Conservation (phyloP, 2,888 invertebrate species). For the Ecliptopera silaceata region DNA sequence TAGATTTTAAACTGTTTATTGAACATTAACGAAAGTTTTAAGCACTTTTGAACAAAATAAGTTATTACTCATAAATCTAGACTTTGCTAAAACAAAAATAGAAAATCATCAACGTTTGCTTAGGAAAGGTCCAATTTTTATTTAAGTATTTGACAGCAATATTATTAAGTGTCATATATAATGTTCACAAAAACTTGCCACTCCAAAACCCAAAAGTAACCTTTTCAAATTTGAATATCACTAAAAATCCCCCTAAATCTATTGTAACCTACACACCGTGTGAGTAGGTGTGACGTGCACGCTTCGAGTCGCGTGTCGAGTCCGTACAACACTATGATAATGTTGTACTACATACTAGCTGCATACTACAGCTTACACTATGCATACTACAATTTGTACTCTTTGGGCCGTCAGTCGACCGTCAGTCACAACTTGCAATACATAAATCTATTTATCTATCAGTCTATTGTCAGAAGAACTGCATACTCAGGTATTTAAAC, state of each 20-base stretch:
- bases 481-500: no score
- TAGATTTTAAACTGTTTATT: no score
- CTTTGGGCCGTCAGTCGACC: neutral
- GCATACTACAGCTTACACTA: no score
- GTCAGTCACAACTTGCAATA: neutral
- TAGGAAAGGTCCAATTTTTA: no score
- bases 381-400: neutral
- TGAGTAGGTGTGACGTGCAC: conserved; percentile 15
- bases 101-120: no score
- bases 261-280: neutral
- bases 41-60: no score
- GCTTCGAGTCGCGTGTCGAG: conserved; percentile 6
- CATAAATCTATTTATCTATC: no score
- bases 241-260: conserved; percentile 2
- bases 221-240: neutral
- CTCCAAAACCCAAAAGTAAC: neutral
- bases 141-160: no score
- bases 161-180: neutral
- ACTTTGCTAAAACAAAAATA: no score
- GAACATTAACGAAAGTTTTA: no score
- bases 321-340: conserved; percentile 3
- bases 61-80: no score
- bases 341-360: conserved; percentile 7
- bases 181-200: neutral
- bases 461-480: no score